Percentiles rank a stretch among this genome's conserved stretches.
Evolutionary conservation across 23 tunicate species (phyloP).

Genomic region (Trididemnum clinides): DNA sequence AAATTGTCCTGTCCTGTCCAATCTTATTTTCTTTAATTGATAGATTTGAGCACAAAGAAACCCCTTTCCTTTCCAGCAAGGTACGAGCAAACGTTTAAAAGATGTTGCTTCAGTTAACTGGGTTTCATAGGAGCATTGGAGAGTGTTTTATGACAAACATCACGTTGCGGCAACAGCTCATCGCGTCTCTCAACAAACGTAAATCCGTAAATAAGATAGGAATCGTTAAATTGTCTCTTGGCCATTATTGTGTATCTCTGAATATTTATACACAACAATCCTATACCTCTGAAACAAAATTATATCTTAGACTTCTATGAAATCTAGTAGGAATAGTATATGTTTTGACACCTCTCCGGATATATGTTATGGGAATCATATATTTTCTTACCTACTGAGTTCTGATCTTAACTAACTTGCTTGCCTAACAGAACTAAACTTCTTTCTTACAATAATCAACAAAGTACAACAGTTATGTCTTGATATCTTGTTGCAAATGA

Average conservation of each 20-base stretch:
- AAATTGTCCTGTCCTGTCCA: conserved; percentile 40
- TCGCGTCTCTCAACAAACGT: conserved; percentile 5
- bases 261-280: neutral
- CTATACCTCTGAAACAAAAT: neutral
- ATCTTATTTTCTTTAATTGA: conserved; percentile 43
- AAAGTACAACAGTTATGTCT: too few relatives aligned
- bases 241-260: neutral
- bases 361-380: neutral
- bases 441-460: too few relatives aligned
- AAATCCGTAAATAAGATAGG: conserved; percentile 11
- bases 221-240: neutral
- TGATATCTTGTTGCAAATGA: too few relatives aligned
- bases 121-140: conserved; percentile 4
- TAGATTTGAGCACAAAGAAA: conserved; percentile 45
- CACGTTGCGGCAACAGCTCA: conserved; percentile 24
- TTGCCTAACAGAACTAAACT: too few relatives aligned
- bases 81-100: conserved; percentile 7
- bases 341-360: neutral
- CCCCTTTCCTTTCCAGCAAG: conserved; percentile 29
- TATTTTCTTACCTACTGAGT: too few relatives aligned
- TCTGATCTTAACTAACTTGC: too few relatives aligned
- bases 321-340: neutral
- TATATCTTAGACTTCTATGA: neutral
- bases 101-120: conserved; percentile 45
- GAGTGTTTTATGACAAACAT: conserved; percentile 4